Base-by-base conservation (phyloP, 2,888 invertebrate species). In the Antitype chi region DNA sequence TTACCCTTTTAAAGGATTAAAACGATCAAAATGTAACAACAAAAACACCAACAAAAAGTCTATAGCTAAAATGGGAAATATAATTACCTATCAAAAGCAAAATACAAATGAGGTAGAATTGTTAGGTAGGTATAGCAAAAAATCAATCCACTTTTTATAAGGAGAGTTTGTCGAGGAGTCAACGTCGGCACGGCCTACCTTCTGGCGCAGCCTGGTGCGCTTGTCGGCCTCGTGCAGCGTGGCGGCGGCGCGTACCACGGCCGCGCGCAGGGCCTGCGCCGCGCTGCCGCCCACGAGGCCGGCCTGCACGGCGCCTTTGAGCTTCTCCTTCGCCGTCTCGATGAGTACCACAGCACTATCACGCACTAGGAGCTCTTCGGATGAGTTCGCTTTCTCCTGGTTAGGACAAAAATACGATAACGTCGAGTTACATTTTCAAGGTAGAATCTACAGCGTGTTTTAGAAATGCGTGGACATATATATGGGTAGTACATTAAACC, bases 311-410 rank as follows among this genome's bases (percentile, higher is more conserved):
- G 98, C 98, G 67, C 98, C 98, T 93, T 98, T 98, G 67, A 99
- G 95, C 93, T 99, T 99, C 93, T 99, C 99, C 90, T 98, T 98
- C 0, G 98, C 98, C 0, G 98, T 98, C 95, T 99, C 98, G 83
- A 99, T 97, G 84, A 98, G 96, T 0, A 98, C 98, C 87, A 97
- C 97, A 73, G 98, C 97, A 60, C 97, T 97, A 71, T 98, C 98
- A 81, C 98, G 98, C 71, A 97, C 97, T 1, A 98, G 94, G 60
- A 99, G 92, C 78, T 98, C 97, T 85, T 98, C 98, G 0, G 98
- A 98, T 4, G 98, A 98, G 93, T 98, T 98, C 0, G 98, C 97
- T 85, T 97, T 97, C 3, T 94, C 95, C 95, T 95, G 28, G 23
- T 23, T 2, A 20, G 17, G 15, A 2, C 1, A 25, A 8, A 9